Evolutionary conservation across 30 jellyfish, hydroid and myxozoan species (phyloP).

Genomic region (Mastigias papua): DNA sequence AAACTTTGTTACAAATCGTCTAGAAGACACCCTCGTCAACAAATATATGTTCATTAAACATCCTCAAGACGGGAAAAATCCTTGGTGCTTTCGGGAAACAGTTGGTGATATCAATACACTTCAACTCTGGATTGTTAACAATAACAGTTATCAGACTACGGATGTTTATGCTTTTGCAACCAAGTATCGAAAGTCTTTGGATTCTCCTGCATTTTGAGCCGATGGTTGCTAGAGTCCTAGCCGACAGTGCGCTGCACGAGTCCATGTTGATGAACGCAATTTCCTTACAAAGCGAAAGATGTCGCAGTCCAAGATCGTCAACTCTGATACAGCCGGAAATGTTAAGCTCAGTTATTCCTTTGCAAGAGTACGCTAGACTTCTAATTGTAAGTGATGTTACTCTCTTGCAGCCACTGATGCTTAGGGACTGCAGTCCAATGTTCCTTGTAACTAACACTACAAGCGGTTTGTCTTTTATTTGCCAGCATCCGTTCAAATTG

Average conservation of each 20-base stretch:
- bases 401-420: slow-evolving; percentile 15
- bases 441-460: background rate
- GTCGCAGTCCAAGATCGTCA: slow-evolving; percentile 13
- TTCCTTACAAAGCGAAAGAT: slow-evolving; percentile 6
- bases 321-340: slow-evolving; percentile 4
- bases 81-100: background rate
- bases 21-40: background rate
- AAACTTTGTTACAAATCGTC: background rate
- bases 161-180: slow-evolving; percentile 22
- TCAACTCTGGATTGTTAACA: slow-evolving; percentile 24
- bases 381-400: background rate
- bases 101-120: slow-evolving; percentile 16
- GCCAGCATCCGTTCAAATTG: slow-evolving; percentile 34
- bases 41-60: background rate
- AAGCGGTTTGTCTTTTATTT: slow-evolving; percentile 5
- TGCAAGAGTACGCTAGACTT: background rate
- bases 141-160: slow-evolving; percentile 25
- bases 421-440: slow-evolving; percentile 11
- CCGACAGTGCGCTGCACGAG: slow-evolving; percentile 27
- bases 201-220: slow-evolving; percentile 17
- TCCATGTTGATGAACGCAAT: slow-evolving; percentile 9
- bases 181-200: slow-evolving; percentile 2
- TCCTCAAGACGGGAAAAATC: background rate
- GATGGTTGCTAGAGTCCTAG: slow-evolving; percentile 27
- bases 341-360: slow-evolving; percentile 12